A percentile compares a stretch with the other conserved stretches of the same genome.
phyloP scores from a whole-genome alignment of 53 echinoderm and acorn worm genomes.

The Echinometra lucunter region DNA sequence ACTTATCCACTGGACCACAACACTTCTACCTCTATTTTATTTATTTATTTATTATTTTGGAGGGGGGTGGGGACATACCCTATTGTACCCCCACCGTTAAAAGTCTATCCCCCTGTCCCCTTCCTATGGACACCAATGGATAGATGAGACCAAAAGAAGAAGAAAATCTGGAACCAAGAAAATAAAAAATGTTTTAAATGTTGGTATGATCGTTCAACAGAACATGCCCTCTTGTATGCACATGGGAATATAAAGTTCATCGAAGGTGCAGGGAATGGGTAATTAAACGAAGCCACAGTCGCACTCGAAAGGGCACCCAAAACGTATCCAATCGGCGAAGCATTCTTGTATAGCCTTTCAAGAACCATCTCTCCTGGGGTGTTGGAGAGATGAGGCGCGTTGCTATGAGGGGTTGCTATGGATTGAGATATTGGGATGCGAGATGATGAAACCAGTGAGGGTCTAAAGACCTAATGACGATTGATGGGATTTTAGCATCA shows the following conservation, averaged over 20 bases:
- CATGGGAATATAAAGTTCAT: neutral
- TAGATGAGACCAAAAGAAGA: too few species aligned
- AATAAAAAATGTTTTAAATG: neutral
- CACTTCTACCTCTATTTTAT: too few species aligned
- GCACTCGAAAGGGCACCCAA: neutral
- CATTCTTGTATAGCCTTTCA: neutral
- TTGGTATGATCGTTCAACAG: neutral
- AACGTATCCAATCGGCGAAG: neutral
- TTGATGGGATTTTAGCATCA: conserved; percentile 21
- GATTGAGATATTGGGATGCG: conserved; percentile 35
- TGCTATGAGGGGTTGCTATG: conserved; percentile 43
- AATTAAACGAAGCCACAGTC: neutral
- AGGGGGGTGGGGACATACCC: too few species aligned
- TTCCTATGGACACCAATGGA: neutral
- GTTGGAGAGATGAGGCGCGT: conserved; percentile 21
- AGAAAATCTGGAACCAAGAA: neutral
- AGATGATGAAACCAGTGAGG: conserved; percentile 14
- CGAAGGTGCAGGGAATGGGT: neutral
- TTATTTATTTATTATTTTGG: too few species aligned
- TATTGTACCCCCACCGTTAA: too few species aligned
- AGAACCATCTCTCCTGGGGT: neutral
- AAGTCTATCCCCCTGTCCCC: too few species aligned
- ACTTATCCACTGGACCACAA: too few species aligned
- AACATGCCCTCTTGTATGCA: neutral
- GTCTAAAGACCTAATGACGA: conserved; percentile 1